Base-by-base conservation (phyloP, 2,113 vertebrate genomes). In the Penelope pileata region DNA sequence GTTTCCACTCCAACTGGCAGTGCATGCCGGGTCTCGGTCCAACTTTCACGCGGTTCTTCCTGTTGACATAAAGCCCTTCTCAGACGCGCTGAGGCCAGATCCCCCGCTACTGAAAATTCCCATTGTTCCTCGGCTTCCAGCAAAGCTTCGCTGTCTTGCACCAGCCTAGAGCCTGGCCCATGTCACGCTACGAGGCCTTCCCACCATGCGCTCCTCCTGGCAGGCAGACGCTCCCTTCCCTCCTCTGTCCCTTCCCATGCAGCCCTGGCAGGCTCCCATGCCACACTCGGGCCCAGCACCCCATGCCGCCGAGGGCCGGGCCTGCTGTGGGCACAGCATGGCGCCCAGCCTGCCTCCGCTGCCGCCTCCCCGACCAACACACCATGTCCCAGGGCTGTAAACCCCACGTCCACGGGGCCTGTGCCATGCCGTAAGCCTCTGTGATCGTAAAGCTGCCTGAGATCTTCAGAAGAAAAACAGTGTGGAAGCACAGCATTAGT, bases 1-100 rank as follows among this genome's bases (percentile, higher is more conserved):
- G 56, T 91, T 91, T 94, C 53, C 83, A 69, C 68, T 95, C 92
- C 93, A 93, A 54, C 69, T 92, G 95, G 93, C 86, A 90, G 26
- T 0, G 1, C 1, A 0, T 53, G 73, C 60, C 38, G 48, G 78
- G 88, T 95, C 91, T 78, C 73, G 56, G 73, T 83, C 73, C 90
- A 86, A 38, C 82, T 95, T 91, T 91, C 40, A 22, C 53, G 67
- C 10, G 69, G 83, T 32, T 95, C 80, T 92, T 90, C 34, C 53
- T 92, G n/a, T 56, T 73, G 80, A 86, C 80, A 88, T 66, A 94
- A 91, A 90, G 60, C 16, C 69, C 76, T 94, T 88, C 80, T 94
- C 11, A 63, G 76, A 95, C 51, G 47, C 68, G 32, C 64, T 53
- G 24, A 86, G 86, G 56, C 59, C 70, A 89, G 72, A 86, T 66